Percentiles rank a stretch among this genome's conserved stretches.
These are phyloP conservation scores for Sebastiscus albofasciatus DNA, from an alignment of 2,797 vertebrate species.

Conservation along the genomic window DNA sequence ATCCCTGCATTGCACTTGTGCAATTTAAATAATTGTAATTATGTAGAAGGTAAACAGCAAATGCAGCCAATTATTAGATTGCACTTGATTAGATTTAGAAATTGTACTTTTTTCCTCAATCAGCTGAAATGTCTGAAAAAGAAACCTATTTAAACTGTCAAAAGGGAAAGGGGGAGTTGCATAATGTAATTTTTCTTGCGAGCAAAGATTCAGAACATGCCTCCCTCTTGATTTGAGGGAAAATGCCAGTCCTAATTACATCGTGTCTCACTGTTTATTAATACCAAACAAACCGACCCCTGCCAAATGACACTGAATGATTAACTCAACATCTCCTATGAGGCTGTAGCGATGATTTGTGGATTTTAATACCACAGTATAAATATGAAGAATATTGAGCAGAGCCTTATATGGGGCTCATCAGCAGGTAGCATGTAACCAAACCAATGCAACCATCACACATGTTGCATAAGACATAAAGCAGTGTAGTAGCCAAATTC, in stretches of 20 bases:
- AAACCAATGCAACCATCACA: background rate
- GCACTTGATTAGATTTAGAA: background rate
- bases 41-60: background rate
- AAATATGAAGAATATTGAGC: background rate
- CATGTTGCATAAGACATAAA: background rate
- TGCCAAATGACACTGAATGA: slow-evolving; percentile 32
- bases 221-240: slow-evolving; percentile 19
- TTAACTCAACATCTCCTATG: slow-evolving; percentile 15
- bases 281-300: slow-evolving; percentile 23
- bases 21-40: background rate
- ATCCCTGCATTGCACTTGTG: background rate
- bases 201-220: background rate
- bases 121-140: background rate
- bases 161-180: background rate
- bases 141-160: background rate
- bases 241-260: slow-evolving; percentile 19
- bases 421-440: background rate
- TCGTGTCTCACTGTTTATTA: slow-evolving; percentile 21
- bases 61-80: background rate
- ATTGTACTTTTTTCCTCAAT: background rate
- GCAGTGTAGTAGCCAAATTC: background rate
- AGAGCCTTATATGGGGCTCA: background rate
- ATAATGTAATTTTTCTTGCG: background rate
- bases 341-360: slow-evolving; percentile 2
- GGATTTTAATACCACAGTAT: background rate